phyloP scores from a whole-genome alignment of 2,888 invertebrate genomes.

The Podotricha telesiphe region DNA sequence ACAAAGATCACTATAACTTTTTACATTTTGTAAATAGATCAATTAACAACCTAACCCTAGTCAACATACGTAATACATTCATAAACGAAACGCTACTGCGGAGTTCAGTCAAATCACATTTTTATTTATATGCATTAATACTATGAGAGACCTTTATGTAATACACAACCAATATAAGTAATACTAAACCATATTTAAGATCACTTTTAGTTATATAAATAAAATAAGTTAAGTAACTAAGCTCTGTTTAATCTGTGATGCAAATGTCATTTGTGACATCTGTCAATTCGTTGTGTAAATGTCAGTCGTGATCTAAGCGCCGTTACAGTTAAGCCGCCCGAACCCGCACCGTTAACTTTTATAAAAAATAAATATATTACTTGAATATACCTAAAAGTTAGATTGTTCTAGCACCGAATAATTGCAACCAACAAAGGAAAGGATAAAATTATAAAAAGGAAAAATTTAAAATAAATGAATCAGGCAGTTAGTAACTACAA shows the following conservation, averaged over 20 bases:
- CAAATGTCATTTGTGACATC: slow-evolving; percentile 69
- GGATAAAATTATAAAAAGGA: slow-evolving; percentile 49
- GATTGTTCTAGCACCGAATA: slow-evolving; percentile 72
- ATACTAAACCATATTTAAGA: slow-evolving; percentile 56
- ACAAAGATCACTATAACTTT: slow-evolving; percentile 74
- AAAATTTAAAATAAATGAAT: slow-evolving; percentile 51
- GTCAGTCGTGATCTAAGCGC: slow-evolving; percentile 55
- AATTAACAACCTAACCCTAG: slow-evolving; percentile 82
- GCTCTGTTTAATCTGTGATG: slow-evolving; percentile 49
- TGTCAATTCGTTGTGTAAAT: slow-evolving; percentile 69
- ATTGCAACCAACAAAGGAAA: slow-evolving; percentile 60
- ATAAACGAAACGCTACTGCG: slow-evolving; percentile 62
- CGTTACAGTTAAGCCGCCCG: slow-evolving; percentile 59
- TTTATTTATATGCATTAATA: slow-evolving; percentile 52
- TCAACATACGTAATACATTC: slow-evolving; percentile 65
- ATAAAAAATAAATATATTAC: slow-evolving; percentile 51
- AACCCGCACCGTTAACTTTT: slow-evolving; percentile 63
- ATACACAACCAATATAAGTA: slow-evolving; percentile 53
- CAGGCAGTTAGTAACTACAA: slow-evolving; percentile 72
- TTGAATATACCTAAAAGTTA: slow-evolving; percentile 53
- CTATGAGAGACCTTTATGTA: slow-evolving; percentile 51
- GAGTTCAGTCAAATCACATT: slow-evolving; percentile 80
- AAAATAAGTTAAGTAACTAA: slow-evolving; percentile 51
- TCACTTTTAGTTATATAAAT: slow-evolving; percentile 64
- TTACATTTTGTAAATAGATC: slow-evolving; percentile 75